phyloP scores from a whole-genome alignment of 1,140 invertebrate genomes.

The Atta texana region DNA sequence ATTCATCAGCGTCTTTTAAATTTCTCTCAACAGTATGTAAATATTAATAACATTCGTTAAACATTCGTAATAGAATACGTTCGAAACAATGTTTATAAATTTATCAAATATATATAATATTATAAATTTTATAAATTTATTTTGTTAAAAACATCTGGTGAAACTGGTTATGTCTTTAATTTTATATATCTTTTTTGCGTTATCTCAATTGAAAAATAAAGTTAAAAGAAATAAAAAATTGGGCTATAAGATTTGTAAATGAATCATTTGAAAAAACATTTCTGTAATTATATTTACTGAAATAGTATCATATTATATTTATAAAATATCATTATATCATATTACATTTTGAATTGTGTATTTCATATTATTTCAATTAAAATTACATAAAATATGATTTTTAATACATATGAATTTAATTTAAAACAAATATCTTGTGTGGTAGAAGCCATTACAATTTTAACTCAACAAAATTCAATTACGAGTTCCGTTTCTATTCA shows the following conservation, averaged over 20 bases:
- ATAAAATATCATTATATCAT: constrained; percentile 9
- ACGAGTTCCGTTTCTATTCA: constrained; percentile 32
- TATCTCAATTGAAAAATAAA: background rate
- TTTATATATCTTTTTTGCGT: background rate
- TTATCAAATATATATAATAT: too few species aligned
- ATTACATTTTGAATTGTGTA: background rate
- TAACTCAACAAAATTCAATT: constrained; percentile 40
- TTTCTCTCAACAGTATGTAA: background rate
- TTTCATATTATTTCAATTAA: constrained; percentile 15
- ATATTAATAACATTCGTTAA: constrained; percentile 43
- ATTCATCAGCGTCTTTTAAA: constrained; percentile 32
- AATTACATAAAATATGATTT: constrained; percentile 10
- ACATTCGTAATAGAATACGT: background rate
- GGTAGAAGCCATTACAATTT: constrained; percentile 14
- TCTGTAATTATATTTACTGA: background rate
- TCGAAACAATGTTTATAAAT: background rate
- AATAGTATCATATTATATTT: constrained; percentile 20
- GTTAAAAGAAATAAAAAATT: constrained; percentile 1
- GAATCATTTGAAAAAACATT: background rate
- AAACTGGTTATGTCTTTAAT: background rate
- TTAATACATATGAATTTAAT: constrained; percentile 9
- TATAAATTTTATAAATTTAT: background rate
- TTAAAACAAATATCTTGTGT: constrained; percentile 22
- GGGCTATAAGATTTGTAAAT: background rate
- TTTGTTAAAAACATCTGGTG: background rate